These are phyloP conservation scores for Tadarida brasiliensis DNA, from an alignment of 2,797 vertebrate species.

Conservation along the genomic window DNA sequence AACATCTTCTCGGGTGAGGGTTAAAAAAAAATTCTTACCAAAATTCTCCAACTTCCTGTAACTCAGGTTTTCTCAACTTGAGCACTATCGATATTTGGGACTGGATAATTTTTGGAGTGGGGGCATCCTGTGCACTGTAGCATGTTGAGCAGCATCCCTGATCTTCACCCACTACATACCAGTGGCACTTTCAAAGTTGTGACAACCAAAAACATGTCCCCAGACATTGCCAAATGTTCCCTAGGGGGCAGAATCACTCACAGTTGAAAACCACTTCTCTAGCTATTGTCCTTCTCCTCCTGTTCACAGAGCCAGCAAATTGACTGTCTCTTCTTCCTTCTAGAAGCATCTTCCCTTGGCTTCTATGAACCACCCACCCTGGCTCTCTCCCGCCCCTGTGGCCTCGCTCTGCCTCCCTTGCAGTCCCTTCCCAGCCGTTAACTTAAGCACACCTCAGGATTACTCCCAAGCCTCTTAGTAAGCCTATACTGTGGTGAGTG, in stretches of 20 bases:
- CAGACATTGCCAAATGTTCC: neutral
- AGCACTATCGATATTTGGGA: neutral
- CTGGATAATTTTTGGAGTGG: neutral
- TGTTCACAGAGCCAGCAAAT: neutral
- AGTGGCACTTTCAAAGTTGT: neutral
- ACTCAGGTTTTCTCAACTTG: neutral
- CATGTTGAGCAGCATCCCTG: neutral
- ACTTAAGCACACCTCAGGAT: neutral
- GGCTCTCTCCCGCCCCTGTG: neutral
- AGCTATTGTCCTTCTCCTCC: neutral
- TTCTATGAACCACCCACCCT: neutral
- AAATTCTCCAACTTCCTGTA: neutral
- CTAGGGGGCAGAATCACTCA: neutral
- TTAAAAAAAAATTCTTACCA: neutral
- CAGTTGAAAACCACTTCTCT: neutral
- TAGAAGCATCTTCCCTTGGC: neutral
- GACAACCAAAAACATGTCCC: neutral
- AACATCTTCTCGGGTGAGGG: neutral
- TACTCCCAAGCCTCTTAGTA: neutral
- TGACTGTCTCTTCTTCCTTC: neutral
- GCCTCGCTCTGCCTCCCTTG: neutral
- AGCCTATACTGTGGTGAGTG: fast-evolving
- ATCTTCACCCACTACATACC: neutral
- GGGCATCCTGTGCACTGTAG: neutral
- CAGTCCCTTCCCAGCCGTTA: neutral